These are phyloP conservation scores for Synanceia verrucosa DNA, from an alignment of 2,797 vertebrate species.

Conservation along the genomic window DNA sequence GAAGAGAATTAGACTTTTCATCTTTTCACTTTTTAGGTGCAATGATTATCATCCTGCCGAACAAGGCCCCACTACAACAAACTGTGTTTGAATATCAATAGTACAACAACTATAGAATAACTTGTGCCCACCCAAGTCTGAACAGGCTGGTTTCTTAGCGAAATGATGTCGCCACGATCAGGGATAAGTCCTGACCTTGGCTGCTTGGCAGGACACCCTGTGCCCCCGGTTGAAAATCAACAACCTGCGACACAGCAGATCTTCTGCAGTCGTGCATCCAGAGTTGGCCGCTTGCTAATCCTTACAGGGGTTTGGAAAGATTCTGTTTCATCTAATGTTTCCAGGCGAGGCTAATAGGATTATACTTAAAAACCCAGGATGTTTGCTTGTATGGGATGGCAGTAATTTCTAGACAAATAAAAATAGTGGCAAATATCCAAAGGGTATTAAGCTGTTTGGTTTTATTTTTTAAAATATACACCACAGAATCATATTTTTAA, in stretches of 20 bases:
- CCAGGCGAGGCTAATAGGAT: constrained; percentile 51
- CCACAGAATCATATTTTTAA: neutral
- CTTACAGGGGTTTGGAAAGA: constrained; percentile 46
- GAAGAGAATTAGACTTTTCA: neutral
- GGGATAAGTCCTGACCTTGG: constrained; percentile 58
- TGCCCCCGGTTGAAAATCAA: constrained; percentile 40
- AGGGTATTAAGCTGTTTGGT: neutral
- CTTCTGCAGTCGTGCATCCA: constrained; percentile 28
- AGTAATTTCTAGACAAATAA: constrained; percentile 27
- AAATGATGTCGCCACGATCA: constrained; percentile 58
- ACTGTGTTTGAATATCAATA: too few relatives aligned
- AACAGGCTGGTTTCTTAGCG: constrained; percentile 53
- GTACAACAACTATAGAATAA: too few relatives aligned
- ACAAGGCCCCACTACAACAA: neutral
- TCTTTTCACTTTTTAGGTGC: constrained; percentile 4
- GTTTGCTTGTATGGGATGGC: constrained; percentile 25
- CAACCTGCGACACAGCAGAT: constrained; percentile 37
- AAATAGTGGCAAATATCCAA: constrained; percentile 23
- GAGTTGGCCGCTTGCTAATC: constrained; percentile 41
- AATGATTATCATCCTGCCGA: neutral
- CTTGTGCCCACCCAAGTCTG: constrained; percentile 59
- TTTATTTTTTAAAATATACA: neutral
- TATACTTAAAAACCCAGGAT: constrained; percentile 34
- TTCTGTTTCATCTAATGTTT: constrained; percentile 52
- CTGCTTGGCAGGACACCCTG: constrained; percentile 55